These are phyloP conservation scores for Eurytoma adleriae DNA, from an alignment of 2,888 invertebrate species.

Conservation along the genomic window DNA sequence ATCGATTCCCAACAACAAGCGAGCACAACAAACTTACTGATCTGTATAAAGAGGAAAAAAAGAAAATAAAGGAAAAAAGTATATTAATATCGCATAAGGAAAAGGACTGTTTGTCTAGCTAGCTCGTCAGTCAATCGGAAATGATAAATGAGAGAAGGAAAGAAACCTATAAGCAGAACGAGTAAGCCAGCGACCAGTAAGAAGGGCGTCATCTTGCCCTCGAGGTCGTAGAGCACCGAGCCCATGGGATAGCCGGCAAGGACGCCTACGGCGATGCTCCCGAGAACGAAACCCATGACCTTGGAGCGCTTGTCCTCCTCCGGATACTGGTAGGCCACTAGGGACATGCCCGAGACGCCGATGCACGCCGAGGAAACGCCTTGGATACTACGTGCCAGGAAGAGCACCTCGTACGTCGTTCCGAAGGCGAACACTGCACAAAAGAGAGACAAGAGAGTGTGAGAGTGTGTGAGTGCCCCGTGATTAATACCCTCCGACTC, in stretches of 20 bases:
- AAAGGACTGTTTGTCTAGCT: too few species aligned
- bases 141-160: too few species aligned
- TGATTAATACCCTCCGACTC: not conserved
- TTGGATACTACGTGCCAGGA: slow-evolving; percentile 86
- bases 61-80: too few species aligned
- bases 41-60: too few species aligned
- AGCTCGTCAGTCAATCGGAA: too few species aligned
- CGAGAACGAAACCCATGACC: slow-evolving; percentile 89
- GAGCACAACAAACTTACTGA: too few species aligned
- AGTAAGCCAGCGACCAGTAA: slow-evolving; percentile 82
- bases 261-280: slow-evolving; percentile 89
- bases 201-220: slow-evolving; percentile 87
- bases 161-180: slow-evolving; percentile 73
- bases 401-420: slow-evolving; percentile 82
- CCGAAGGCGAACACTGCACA: slow-evolving; percentile 86
- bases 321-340: slow-evolving; percentile 81
- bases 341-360: slow-evolving; percentile 88
- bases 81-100: too few species aligned
- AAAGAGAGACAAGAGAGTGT: not conserved
- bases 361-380: slow-evolving; percentile 89
- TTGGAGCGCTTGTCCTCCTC: slow-evolving; percentile 80
- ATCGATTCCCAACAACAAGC: too few species aligned
- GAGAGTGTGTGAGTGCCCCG: not conserved
- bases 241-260: slow-evolving; percentile 90
- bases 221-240: slow-evolving; percentile 85